Conservation (phyloP, 2,113 vertebrate genomes). For the Noctilio leporinus region DNA sequence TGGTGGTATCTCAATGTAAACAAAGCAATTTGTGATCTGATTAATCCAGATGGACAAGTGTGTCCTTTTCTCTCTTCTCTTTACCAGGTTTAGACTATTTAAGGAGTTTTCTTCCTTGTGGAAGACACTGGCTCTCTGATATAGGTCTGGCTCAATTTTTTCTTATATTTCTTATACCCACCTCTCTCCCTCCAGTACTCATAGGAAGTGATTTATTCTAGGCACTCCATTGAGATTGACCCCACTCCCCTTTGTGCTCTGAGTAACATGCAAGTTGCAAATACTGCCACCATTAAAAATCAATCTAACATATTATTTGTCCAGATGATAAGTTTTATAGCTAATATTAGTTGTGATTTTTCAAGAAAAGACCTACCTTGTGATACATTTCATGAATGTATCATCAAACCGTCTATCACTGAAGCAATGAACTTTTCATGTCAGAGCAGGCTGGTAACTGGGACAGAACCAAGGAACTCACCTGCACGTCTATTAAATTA, state of each 20-base stretch:
- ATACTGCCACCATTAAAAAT: constrained; percentile 2
- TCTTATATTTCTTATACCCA: neutral
- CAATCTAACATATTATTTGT: neutral
- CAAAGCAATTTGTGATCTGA: constrained; percentile 9
- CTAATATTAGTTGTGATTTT: constrained; percentile 35
- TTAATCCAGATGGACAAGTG: neutral
- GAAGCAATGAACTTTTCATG: neutral
- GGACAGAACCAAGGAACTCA: neutral
- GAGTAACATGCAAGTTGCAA: neutral
- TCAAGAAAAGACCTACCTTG: neutral
- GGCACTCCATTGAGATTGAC: neutral
- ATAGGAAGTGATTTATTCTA: neutral
- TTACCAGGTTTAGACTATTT: neutral
- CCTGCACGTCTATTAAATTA: neutral
- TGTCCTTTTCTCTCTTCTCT: neutral
- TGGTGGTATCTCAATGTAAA: neutral
- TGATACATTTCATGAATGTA: neutral
- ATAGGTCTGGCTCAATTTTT: neutral
- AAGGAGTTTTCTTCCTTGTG: neutral
- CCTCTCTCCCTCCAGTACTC: neutral
- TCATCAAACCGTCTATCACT: neutral
- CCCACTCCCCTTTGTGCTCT: neutral
- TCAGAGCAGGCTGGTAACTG: neutral
- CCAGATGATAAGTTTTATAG: neutral
- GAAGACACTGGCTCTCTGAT: neutral